Conservation (phyloP, 1,140 invertebrate species). For the Nasonia giraulti region DNA sequence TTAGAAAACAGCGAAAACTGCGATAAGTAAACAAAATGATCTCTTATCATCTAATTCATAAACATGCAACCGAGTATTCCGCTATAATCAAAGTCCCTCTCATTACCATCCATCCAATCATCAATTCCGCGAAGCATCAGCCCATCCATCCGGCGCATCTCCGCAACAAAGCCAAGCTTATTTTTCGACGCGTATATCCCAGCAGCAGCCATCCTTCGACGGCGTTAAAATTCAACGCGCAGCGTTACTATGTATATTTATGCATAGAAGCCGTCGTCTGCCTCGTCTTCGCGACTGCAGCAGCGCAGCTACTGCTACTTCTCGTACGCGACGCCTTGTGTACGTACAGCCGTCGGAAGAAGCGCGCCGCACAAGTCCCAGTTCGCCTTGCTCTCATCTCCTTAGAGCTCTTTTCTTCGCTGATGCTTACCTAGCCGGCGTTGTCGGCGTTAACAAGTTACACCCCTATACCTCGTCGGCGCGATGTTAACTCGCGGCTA, state of each 20-base stretch:
- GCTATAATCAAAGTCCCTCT: not conserved
- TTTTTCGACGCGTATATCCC: not conserved
- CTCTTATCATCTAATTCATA: no score
- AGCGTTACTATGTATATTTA: slow-evolving; percentile 52
- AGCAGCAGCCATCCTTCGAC: not conserved
- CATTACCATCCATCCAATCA: not conserved
- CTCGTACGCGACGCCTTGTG: not conserved
- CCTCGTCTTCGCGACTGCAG: slow-evolving; percentile 51
- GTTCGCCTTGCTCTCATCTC: not conserved
- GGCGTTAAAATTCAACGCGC: slow-evolving; percentile 34
- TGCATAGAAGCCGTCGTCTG: slow-evolving; percentile 52
- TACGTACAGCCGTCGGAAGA: not conserved
- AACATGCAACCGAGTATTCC: no score
- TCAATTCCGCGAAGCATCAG: not conserved
- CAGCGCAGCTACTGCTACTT: not conserved
- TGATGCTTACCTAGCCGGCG: not conserved
- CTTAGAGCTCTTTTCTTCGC: not conserved
- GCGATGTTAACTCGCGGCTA: slow-evolving; percentile 55
- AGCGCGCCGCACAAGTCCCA: not conserved
- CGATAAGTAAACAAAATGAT: no score
- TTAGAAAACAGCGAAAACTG: no score
- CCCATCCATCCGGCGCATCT: not conserved
- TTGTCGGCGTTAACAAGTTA: slow-evolving; percentile 7
- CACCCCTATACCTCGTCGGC: not conserved
- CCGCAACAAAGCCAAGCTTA: not conserved